These are phyloP conservation scores for Mya arenaria DNA, from an alignment of 1,140 invertebrate genomes.

Conservation along the genomic window DNA sequence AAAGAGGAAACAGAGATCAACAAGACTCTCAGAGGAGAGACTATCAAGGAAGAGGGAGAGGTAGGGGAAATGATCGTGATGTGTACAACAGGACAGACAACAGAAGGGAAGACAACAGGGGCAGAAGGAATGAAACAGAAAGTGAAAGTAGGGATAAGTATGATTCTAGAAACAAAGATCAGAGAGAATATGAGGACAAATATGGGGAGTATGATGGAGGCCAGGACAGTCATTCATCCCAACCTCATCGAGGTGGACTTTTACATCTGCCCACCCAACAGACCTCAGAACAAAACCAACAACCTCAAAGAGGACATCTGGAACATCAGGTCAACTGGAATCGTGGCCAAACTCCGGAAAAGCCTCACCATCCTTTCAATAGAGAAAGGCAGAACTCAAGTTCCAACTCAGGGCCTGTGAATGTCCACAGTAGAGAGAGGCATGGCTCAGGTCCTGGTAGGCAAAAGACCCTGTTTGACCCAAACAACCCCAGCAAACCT, in stretches of 20 bases:
- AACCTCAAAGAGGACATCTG: neutral
- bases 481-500: slow-evolving; percentile 50
- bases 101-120: neutral
- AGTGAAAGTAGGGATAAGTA: neutral
- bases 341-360: neutral
- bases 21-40: neutral
- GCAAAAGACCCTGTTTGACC: slow-evolving; percentile 51
- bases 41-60: no score
- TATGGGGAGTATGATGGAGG: neutral
- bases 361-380: neutral
- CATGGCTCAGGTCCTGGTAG: slow-evolving; percentile 36
- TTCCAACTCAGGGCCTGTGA: neutral
- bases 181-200: neutral
- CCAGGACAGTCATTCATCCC: neutral
- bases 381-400: neutral
- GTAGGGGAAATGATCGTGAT: neutral
- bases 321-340: neutral
- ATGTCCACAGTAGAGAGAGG: slow-evolving; percentile 8
- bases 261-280: slow-evolving; percentile 37
- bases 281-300: neutral
- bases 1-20: neutral
- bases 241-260: slow-evolving; percentile 34
- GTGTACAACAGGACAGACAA: neutral
- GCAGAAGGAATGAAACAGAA: neutral
- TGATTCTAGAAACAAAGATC: neutral